Percentiles rank a stretch among this genome's conserved stretches.
These are phyloP conservation scores for Grammomys surdaster DNA, from an alignment of 2,113 vertebrate species.

Conservation along the genomic window DNA sequence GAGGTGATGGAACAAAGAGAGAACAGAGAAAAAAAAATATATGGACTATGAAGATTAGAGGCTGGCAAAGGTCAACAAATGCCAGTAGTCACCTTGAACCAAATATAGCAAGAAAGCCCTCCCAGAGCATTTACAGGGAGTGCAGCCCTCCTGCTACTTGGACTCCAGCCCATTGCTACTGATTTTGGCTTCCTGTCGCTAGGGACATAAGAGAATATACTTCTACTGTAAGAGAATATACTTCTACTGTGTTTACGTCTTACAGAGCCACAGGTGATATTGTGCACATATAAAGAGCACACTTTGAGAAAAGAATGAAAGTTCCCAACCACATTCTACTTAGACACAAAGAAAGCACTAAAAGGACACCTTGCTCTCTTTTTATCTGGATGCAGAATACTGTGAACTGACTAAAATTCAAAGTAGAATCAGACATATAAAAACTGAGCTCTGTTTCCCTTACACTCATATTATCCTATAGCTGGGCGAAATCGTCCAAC, in stretches of 20 bases:
- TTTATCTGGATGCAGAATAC: background rate
- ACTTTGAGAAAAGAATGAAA: background rate
- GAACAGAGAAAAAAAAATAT: background rate
- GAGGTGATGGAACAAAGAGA: background rate
- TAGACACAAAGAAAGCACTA: background rate
- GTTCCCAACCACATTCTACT: background rate
- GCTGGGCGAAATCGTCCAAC: background rate
- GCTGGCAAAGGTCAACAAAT: background rate
- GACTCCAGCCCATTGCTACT: background rate
- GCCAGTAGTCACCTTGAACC: background rate
- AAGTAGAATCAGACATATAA: background rate
- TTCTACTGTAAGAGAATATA: background rate
- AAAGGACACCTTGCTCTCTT: background rate
- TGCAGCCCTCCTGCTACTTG: background rate
- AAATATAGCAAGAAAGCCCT: background rate
- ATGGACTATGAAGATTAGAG: background rate
- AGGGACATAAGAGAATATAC: background rate
- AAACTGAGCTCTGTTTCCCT: background rate
- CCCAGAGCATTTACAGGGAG: background rate
- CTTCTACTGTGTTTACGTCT: background rate
- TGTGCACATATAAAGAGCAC: accelerated
- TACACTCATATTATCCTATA: background rate
- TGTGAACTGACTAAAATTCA: background rate
- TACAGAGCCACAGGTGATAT: background rate
- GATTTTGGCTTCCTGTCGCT: background rate